phyloP scores from a whole-genome alignment of 1,140 invertebrate genomes.

The Panagrolaimus sp. region DNA sequence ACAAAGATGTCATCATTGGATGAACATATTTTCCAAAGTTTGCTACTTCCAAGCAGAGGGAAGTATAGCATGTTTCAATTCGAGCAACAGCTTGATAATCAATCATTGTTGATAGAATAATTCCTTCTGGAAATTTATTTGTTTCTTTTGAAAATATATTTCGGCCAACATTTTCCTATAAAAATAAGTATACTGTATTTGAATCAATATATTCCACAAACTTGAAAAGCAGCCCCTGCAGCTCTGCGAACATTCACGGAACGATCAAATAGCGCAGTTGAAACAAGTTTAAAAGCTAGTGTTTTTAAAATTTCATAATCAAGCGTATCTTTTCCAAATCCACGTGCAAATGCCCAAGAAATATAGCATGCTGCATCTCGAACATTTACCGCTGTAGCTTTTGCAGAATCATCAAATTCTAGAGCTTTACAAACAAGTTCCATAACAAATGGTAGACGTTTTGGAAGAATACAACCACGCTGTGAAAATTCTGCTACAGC shows the following conservation, averaged over 20 bases:
- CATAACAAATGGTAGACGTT: constrained; percentile 74
- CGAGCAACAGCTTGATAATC: constrained; percentile 93
- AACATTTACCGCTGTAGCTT: constrained; percentile 65
- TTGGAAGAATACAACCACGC: constrained; percentile 77
- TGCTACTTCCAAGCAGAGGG: constrained; percentile 67
- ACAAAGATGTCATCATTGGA: constrained; percentile 77
- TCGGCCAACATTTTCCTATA: constrained; percentile 96
- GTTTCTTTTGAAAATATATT: constrained; percentile 65
- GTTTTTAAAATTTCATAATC: neutral
- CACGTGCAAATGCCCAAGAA: constrained; percentile 93
- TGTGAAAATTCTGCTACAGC: constrained; percentile 93
- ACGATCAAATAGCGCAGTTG: constrained; percentile 80
- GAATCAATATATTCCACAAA: constrained; percentile 17
- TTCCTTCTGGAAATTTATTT: constrained; percentile 82
- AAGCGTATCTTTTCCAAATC: constrained; percentile 71
- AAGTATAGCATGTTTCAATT: constrained; percentile 74
- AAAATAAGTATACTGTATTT: constrained; percentile 64
- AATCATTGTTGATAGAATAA: constrained; percentile 83
- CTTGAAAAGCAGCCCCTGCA: constrained; percentile 62
- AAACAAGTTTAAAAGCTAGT: constrained; percentile 49
- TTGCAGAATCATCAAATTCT: constrained; percentile 74
- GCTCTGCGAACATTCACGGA: constrained; percentile 68
- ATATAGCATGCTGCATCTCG: constrained; percentile 95
- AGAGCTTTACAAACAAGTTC: constrained; percentile 73
- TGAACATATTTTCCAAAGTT: constrained; percentile 76